Conservation (phyloP, 1,140 invertebrate genomes). For the Euwallacea fornicatus region DNA sequence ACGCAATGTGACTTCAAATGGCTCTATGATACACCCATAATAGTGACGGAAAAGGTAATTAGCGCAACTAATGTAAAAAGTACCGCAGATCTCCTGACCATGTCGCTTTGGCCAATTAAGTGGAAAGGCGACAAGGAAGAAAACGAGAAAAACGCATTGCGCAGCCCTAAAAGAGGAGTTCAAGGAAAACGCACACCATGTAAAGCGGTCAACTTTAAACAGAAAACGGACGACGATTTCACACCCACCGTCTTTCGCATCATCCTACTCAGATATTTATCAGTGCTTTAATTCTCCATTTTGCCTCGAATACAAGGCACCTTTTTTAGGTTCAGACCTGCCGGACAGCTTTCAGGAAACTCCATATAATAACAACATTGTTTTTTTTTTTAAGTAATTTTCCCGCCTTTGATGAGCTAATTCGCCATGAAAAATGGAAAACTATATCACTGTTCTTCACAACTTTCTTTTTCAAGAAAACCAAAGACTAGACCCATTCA, state of each 20-base stretch:
- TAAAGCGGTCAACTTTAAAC: slow-evolving; percentile 27
- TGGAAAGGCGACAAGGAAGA: not conserved
- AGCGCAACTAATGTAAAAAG: not conserved
- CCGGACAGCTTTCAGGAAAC: slow-evolving; percentile 10
- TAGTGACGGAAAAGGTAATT: not conserved
- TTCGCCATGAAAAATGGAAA: too few species aligned
- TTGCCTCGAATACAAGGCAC: slow-evolving; percentile 24
- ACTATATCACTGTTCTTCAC: too few species aligned
- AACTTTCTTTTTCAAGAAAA: too few species aligned
- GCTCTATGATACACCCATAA: too few species aligned
- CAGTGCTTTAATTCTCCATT: slow-evolving; percentile 36
- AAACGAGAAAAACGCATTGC: not conserved
- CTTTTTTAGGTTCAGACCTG: slow-evolving; percentile 25
- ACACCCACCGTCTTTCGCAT: slow-evolving; percentile 31
- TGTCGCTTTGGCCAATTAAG: not conserved
- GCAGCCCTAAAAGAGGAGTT: slow-evolving; percentile 16
- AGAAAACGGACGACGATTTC: slow-evolving; percentile 22
- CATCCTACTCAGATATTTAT: slow-evolving; percentile 38
- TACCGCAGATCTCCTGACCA: not conserved
- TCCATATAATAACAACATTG: not conserved
- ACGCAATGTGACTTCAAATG: too few species aligned
- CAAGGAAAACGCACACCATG: slow-evolving; percentile 13
- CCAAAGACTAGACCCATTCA: too few species aligned
- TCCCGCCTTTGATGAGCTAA: too few species aligned
- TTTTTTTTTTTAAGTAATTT: too few species aligned